Base-by-base conservation (phyloP, 2,888 invertebrate species). In the Ornithoptera alexandrae region DNA sequence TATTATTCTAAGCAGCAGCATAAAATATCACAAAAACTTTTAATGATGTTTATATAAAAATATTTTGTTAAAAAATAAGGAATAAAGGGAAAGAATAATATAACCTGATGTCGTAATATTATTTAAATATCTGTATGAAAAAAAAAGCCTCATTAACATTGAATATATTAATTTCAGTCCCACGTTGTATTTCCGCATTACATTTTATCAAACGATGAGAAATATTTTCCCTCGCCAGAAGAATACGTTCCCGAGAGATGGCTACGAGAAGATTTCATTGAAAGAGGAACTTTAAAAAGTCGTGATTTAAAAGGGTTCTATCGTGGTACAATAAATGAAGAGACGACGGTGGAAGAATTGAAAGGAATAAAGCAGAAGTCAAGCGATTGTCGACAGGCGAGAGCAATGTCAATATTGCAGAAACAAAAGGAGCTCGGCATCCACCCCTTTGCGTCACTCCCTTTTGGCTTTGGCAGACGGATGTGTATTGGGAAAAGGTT, bases 401-500 rank as follows among this genome's bases (percentile, higher is more conserved):
- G 71, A 56, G 74, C 74, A 5, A 68, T 68, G 66, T 75, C 77
- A 56, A 84, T 92, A 70, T 84, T 86, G 75, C 81, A 81, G 71
- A 87, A 81, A 74, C 92, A 92, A 88, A 94, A 79, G 93, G 94
- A 93, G 79, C 77, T 86, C n/a, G 92, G 92, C 62, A 95, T 95
- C 70, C 96, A 96, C 86, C 96, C 96, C 42, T 96, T 95, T 82
- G 95, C 95, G 0, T 94, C 95, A 66, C 90, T 96, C 72, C 96
- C 96, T 17, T 96, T 96, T 85, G 96, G 96, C 10, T 96, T 95
- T 82, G 96, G 96, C 1, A 93, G 96, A 69, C 92, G 96, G 74
- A 96, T 96, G 92, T 96, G 96, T 84, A 92, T 96, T 77, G 97
- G 97, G 64, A 94, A 96, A 77, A 91, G 97, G 79, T 96, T 97